Conservation (phyloP, 1,140 invertebrate genomes). For the Grapholita molesta region DNA sequence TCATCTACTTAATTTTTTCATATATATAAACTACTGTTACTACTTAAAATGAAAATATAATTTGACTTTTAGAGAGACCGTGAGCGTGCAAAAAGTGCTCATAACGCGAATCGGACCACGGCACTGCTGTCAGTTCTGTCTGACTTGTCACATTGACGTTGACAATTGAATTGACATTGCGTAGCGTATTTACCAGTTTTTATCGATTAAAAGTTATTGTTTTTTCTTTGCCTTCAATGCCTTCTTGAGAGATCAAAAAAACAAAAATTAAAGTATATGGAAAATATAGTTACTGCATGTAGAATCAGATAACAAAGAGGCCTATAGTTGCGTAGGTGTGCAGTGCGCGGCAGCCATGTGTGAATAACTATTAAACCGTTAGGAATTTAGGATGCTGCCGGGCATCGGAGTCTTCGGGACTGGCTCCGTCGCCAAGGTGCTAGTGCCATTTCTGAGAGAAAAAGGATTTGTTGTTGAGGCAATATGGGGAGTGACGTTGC, state of each 20-base stretch:
- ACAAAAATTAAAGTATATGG: background rate
- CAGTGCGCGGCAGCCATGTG: constrained; percentile 11
- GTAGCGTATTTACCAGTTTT: constrained; percentile 11
- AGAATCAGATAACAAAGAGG: background rate
- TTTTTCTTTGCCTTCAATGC: background rate
- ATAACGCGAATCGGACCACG: too few relatives aligned
- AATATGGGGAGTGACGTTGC: constrained; percentile 92
- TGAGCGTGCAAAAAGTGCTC: too few relatives aligned
- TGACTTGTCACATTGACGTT: background rate
- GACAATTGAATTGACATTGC: constrained; percentile 1
- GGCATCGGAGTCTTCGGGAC: constrained; percentile 98
- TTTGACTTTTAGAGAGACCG: too few relatives aligned
- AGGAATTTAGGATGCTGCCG: constrained; percentile 77
- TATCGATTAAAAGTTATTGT: constrained; percentile 8
- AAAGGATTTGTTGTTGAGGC: constrained; percentile 96
- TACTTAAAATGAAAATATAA: too few relatives aligned
- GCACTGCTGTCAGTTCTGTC: too few relatives aligned
- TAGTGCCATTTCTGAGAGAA: constrained; percentile 93
- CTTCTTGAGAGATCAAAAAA: background rate
- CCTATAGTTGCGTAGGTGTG: background rate
- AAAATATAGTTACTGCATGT: background rate
- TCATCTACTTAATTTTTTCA: too few relatives aligned
- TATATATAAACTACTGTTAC: too few relatives aligned
- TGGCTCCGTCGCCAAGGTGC: constrained; percentile 90
- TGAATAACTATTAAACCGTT: constrained; percentile 15